phyloP scores from a whole-genome alignment of 2,888 invertebrate species.

The Drosophila merina region DNA sequence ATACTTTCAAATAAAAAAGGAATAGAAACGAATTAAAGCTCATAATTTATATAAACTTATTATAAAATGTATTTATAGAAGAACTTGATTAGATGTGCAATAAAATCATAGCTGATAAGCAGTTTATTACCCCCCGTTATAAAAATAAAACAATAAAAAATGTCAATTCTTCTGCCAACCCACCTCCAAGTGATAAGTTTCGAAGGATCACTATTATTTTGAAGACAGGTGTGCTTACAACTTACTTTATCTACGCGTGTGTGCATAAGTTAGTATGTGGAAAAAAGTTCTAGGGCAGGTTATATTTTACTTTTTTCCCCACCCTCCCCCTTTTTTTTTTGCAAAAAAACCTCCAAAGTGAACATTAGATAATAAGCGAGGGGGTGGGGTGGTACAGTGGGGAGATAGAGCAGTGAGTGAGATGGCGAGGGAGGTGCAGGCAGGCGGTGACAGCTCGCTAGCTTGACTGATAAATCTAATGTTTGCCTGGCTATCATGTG shows the following conservation, averaged over 20 bases:
- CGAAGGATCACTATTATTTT: background rate
- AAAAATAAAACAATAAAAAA: background rate
- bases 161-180: background rate
- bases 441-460: conserved; percentile 9
- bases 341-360: conserved; percentile 21
- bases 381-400: background rate
- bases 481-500: conserved; percentile 42
- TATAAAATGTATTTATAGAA: conserved; percentile 1
- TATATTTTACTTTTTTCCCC: conserved; percentile 24
- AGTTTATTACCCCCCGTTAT: background rate
- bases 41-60: background rate
- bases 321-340: conserved; percentile 8
- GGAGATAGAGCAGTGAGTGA: conserved; percentile 5
- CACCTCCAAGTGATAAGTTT: background rate
- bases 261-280: conserved; percentile 28
- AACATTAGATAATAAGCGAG: conserved; percentile 36
- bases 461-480: conserved; percentile 42
- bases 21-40: no score
- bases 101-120: background rate
- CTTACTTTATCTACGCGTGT: conserved; percentile 21
- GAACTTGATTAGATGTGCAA: background rate
- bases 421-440: no score
- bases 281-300: conserved; percentile 67
- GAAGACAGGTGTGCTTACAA: conserved; percentile 10
- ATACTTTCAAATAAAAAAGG: no score